Evolutionary conservation across 2,888 invertebrate species (phyloP).

Genomic region (Drosophila acutilabella): DNA sequence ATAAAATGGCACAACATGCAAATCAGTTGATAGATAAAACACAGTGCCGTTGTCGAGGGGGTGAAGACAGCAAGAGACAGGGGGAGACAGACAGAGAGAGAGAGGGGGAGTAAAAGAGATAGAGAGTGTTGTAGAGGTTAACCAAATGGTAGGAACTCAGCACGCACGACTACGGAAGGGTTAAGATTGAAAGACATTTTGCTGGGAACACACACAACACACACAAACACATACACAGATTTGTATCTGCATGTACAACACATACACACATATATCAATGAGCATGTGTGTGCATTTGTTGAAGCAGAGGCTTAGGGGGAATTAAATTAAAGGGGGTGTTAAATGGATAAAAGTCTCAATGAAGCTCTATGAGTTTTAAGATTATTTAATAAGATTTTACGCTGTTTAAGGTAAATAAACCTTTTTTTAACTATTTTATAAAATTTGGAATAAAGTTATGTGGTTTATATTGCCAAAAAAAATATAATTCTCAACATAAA

Average conservation of each 20-base stretch:
- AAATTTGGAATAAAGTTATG: too few relatives aligned
- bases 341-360: too few relatives aligned
- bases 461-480: too few relatives aligned
- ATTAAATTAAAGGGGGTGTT: too few relatives aligned
- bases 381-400: too few relatives aligned
- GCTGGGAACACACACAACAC: conserved; percentile 45
- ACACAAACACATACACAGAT: conserved; percentile 56
- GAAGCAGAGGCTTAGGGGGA: too few relatives aligned
- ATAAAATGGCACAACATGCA: conserved; percentile 72
- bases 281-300: conserved; percentile 29
- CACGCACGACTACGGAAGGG: conserved; percentile 69
- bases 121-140: conserved; percentile 4
- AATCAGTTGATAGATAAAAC: conserved; percentile 56
- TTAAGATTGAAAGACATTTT: conserved; percentile 64
- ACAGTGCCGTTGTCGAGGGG: background rate
- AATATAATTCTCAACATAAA: too few relatives aligned
- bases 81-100: background rate
- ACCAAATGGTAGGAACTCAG: conserved; percentile 30
- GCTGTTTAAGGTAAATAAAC: too few relatives aligned
- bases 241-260: conserved; percentile 36
- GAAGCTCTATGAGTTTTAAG: too few relatives aligned
- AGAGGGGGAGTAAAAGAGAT: background rate
- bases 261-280: conserved; percentile 59
- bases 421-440: too few relatives aligned
- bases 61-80: background rate